Percentiles rank a stretch among this genome's conserved stretches.
These are phyloP conservation scores for Archegozetes longisetosus DNA, from an alignment of 1,140 invertebrate genomes.

Conservation along the genomic window DNA sequence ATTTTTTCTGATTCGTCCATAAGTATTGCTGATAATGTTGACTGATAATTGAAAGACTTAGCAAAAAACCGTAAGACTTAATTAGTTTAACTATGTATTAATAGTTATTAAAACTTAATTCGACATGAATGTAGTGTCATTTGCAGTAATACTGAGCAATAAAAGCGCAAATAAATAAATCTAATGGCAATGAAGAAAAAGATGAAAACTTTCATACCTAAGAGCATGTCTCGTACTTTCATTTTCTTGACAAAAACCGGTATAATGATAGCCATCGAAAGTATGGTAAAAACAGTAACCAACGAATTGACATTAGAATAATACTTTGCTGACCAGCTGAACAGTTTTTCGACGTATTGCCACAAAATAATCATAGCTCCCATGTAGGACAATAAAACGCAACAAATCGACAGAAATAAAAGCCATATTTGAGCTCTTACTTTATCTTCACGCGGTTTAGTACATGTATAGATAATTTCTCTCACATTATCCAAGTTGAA, in stretches of 20 bases:
- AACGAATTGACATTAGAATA: slow-evolving; percentile 12
- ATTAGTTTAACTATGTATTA: too few species aligned
- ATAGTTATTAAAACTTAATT: too few species aligned
- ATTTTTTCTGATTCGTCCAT: too few species aligned
- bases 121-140: too few species aligned
- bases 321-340: slow-evolving; percentile 11
- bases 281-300: neutral
- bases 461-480: neutral
- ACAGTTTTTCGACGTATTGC: slow-evolving; percentile 13
- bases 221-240: neutral
- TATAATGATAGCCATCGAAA: slow-evolving; percentile 3
- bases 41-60: too few species aligned
- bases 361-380: slow-evolving; percentile 5
- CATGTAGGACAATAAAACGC: slow-evolving; percentile 4
- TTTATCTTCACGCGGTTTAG: neutral
- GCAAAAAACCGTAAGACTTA: too few species aligned
- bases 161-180: too few species aligned
- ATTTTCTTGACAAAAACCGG: slow-evolving; percentile 9
- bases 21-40: too few species aligned
- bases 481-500: slow-evolving; percentile 10
- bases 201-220: neutral
- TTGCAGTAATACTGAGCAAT: too few species aligned
- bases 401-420: neutral
- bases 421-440: slow-evolving; percentile 3
- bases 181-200: too few species aligned